Evolutionary conservation across 2,888 invertebrate genomes (phyloP).

Genomic region (Oxytorus armatus): DNA sequence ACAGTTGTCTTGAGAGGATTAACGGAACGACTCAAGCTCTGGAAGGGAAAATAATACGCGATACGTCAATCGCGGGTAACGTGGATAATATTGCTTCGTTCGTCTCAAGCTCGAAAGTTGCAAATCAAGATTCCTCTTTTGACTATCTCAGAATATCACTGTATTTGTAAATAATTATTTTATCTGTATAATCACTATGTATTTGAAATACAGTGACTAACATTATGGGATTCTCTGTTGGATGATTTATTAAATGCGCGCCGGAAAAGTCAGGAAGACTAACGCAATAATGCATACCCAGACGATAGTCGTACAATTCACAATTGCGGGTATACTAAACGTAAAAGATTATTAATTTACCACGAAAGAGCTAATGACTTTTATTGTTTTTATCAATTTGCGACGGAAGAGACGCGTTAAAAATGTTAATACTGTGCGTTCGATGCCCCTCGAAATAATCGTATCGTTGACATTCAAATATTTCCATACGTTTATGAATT

Average conservation of each 20-base stretch:
- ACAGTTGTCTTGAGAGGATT: conserved; percentile 49
- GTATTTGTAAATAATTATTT: conserved; percentile 67
- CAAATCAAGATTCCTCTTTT: conserved; percentile 58
- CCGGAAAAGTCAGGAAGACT: conserved; percentile 37
- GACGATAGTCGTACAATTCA: conserved; percentile 25
- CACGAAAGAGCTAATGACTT: conserved; percentile 16
- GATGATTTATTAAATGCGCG: conserved; percentile 14
- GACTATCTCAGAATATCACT: conserved; percentile 62
- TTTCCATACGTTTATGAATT: background rate
- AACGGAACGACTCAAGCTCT: conserved; percentile 20
- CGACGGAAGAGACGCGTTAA: conserved; percentile 5
- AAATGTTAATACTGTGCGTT: conserved; percentile 49
- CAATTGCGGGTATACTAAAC: conserved; percentile 4
- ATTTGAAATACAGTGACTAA: conserved; percentile 66
- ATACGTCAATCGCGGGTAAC: too few species aligned
- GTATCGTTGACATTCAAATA: conserved; percentile 25
- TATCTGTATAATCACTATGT: conserved; percentile 60
- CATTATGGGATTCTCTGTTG: conserved; percentile 21
- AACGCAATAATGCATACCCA: conserved; percentile 22
- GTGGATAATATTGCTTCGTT: conserved; percentile 31
- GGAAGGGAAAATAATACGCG: background rate
- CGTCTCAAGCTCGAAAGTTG: conserved; percentile 10
- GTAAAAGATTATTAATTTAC: conserved; percentile 12
- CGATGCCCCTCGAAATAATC: conserved; percentile 5
- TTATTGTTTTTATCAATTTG: conserved; percentile 20